Percentiles rank a stretch among this genome's conserved stretches.
Conservation (phyloP, 2,113 vertebrate genomes). For the Rhinolophus ferrumequinum region DNA sequence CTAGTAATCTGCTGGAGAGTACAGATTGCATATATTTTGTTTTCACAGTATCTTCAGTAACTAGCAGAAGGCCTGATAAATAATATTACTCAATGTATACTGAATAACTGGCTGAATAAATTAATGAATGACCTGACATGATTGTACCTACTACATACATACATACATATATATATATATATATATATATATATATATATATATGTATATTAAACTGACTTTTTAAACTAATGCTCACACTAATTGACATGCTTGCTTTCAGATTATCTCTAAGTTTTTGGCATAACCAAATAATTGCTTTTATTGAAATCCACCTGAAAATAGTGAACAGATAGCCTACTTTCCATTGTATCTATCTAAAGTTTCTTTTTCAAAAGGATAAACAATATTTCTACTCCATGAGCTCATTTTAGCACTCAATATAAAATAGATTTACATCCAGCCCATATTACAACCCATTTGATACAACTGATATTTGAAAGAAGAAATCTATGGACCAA, state of each 20-base stretch:
- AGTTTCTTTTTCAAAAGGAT: neutral
- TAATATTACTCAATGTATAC: neutral
- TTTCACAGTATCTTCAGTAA: neutral
- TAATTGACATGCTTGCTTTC: neutral
- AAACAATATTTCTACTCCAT: neutral
- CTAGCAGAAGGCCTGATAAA: neutral
- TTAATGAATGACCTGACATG: neutral
- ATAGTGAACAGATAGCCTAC: neutral
- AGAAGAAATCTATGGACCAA: conserved; percentile 22
- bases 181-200: too few species aligned
- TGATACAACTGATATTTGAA: neutral
- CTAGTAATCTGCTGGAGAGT: neutral
- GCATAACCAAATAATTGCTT: neutral
- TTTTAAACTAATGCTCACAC: neutral
- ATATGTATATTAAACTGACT: neutral
- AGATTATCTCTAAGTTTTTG: neutral
- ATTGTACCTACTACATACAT: neutral
- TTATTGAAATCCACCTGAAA: neutral
- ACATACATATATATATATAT: too few species aligned
- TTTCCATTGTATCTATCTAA: neutral
- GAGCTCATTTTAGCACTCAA: conserved; percentile 18
- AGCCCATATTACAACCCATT: conserved; percentile 23
- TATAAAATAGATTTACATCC: conserved; percentile 30
- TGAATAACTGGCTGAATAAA: neutral
- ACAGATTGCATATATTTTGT: neutral